phyloP scores from a whole-genome alignment of 2,797 vertebrate species.

The Spinus pinus region DNA sequence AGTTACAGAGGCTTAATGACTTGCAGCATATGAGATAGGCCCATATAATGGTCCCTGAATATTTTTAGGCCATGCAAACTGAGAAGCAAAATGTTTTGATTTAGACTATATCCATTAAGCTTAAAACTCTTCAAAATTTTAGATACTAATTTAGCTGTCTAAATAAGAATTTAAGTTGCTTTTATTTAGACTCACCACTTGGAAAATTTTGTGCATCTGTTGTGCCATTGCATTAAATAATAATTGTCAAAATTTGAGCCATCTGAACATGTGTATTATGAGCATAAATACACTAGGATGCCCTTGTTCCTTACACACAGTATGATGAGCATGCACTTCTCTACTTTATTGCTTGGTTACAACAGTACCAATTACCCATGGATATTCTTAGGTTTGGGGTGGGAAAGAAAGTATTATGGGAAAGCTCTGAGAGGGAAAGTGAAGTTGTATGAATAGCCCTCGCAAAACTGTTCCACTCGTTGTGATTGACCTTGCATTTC shows the following conservation, averaged over 20 bases:
- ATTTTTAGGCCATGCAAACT: neutral
- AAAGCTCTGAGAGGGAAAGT: neutral
- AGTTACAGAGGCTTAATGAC: neutral
- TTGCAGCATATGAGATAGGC: neutral
- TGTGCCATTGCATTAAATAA: neutral
- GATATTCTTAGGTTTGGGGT: neutral
- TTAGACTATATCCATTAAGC: neutral
- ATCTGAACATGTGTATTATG: neutral
- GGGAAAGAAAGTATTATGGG: neutral
- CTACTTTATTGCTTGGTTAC: neutral
- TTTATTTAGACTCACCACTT: neutral
- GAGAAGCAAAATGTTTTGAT: neutral
- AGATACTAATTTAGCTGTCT: neutral
- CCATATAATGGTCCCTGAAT: neutral
- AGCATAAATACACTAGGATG: neutral
- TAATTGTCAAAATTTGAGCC: neutral
- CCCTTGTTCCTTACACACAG: neutral
- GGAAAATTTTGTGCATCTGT: neutral
- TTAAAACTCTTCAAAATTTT: neutral
- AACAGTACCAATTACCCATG: neutral
- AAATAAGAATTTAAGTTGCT: neutral
- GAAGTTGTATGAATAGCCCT: neutral
- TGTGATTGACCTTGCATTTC: neutral
- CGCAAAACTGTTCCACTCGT: neutral
- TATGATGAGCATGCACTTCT: neutral